Evolutionary conservation across 1,140 invertebrate genomes (phyloP), one percentile per base, ranked within the genome.

Genomic region (Aphelenchoides besseyi): DNA sequence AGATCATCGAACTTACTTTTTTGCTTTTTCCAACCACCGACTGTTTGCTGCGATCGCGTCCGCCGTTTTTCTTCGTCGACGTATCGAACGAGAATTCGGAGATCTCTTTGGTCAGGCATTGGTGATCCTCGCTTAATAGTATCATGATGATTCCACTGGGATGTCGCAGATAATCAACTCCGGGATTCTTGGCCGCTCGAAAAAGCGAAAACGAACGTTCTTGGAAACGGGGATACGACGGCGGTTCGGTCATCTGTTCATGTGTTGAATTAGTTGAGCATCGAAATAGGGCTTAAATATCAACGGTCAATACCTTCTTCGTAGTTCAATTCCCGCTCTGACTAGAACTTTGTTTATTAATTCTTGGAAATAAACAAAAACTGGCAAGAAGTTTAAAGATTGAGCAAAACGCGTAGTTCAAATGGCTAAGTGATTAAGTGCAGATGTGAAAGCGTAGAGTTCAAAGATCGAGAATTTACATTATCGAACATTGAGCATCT

Each of bases 161-260:
- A 57, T 77, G 75, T 36, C 69, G 62, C n/a, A 79, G 67, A 35
- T 78, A 77, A 18, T 62, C 61, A 63, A 76, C 61, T 1, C 75
- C 64, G 28, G 55, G 55, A 68, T 70, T 30, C 3, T 30, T 36
- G 16, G 9, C 63, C 2, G 70, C 30, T 66, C 63, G 26, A 53
- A 33, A 37, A 2, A 66, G 36, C 12, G 16, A 12, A 30, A 36
- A 66, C 36, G 32, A 12, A 12, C 63, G 16, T 30, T 66, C 26
- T 29, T 36, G 16, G 3, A 33, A 66, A 53, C 32, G 16, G 16
- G 63, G 63, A 66, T 66, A 32, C 12, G 16, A 23, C 12, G 63
- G 63, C n/a, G 63, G 63, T 26, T 37, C 16, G 3, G 16, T 53
- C 63, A 66, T 66, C n/a, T 61, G 2, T 29, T 36, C 30, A 61